phyloP scores from a whole-genome alignment of 2,113 vertebrate species.

The Muntiacus reevesi region DNA sequence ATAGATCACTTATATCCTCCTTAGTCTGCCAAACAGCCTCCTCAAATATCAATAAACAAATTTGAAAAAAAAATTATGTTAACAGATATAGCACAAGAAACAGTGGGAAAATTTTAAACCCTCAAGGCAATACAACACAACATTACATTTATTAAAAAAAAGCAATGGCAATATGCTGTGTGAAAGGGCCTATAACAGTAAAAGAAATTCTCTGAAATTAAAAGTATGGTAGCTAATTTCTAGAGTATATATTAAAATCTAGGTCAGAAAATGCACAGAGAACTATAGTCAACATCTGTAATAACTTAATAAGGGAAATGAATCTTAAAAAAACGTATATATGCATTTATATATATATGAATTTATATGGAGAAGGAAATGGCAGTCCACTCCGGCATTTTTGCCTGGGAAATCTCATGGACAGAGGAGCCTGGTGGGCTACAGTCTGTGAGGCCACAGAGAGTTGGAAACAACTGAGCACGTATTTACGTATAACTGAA shows the following conservation, averaged over 20 bases:
- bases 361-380: not conserved
- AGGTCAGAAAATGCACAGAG: not conserved
- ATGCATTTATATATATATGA: not conserved
- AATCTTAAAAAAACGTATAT: not conserved
- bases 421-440: not conserved
- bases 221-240: not conserved
- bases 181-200: not conserved
- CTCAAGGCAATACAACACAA: not conserved
- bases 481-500: not conserved
- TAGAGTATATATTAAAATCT: not conserved
- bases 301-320: not conserved
- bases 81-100: not conserved
- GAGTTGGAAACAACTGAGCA: not conserved
- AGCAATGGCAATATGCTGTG: not conserved
- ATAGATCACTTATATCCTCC: not conserved
- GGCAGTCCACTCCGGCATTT: not conserved
- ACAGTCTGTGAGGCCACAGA: rapidly evolving
- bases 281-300: not conserved
- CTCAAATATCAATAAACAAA: not conserved
- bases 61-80: not conserved
- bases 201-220: not conserved
- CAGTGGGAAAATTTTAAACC: not conserved
- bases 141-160: not conserved
- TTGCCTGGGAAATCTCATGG: not conserved
- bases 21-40: not conserved